Percentiles rank a stretch among this genome's conserved stretches.
Conservation (phyloP, 2,113 vertebrate species). For the Loxodonta africana region DNA sequence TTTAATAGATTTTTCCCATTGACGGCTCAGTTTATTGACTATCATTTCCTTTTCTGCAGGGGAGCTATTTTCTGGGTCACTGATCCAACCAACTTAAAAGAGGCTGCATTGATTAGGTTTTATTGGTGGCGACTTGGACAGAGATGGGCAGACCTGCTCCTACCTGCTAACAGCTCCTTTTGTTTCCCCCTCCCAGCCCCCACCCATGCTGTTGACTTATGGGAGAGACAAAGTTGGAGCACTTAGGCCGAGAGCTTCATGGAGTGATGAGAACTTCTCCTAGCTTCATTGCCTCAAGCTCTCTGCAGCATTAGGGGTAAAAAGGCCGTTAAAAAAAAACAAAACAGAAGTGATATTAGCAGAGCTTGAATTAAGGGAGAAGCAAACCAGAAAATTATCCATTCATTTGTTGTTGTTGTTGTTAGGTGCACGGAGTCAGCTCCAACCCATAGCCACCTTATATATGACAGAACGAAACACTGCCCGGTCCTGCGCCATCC, state of each 20-base stretch:
- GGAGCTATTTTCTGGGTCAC: conserved; percentile 96
- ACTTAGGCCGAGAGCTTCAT: conserved; percentile 20
- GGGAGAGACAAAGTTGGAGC: neutral
- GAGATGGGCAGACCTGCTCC: conserved; percentile 75
- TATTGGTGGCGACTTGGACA: conserved; percentile 89
- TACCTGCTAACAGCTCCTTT: conserved; percentile 76
- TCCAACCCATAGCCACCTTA: neutral
- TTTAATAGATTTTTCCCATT: conserved; percentile 92
- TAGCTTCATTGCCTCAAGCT: neutral
- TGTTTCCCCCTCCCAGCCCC: conserved; percentile 42
- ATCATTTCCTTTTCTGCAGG: conserved; percentile 94
- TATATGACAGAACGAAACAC: neutral
- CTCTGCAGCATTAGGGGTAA: neutral
- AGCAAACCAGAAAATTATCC: conserved; percentile 10
- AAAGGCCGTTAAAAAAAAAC: conserved; percentile 30
- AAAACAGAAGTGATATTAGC: neutral
- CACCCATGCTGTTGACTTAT: conserved; percentile 8
- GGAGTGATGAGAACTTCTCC: neutral
- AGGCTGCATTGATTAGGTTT: conserved; percentile 92
- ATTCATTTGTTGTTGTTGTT: neutral
- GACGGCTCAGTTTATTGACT: conserved; percentile 90
- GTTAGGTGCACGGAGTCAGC: neutral
- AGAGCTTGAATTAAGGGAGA: neutral
- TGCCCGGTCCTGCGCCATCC: neutral
- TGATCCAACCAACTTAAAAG: conserved; percentile 92